Evolutionary conservation across 2,888 invertebrate species (phyloP).

Genomic region (Lathronympha strigana): DNA sequence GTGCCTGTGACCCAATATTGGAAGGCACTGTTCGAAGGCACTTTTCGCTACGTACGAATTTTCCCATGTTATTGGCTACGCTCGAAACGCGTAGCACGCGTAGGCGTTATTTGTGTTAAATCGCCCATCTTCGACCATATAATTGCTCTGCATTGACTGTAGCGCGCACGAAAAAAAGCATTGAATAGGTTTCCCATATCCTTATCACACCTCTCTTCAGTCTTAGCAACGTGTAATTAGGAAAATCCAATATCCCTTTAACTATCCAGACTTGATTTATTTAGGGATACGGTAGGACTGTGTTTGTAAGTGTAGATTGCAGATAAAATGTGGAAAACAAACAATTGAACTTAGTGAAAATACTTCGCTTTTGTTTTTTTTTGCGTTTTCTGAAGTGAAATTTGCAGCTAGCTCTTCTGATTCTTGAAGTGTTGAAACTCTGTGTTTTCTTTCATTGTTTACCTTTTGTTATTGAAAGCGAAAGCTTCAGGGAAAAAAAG

Average conservation of each 20-base stretch:
- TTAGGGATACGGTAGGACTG: constrained; percentile 45
- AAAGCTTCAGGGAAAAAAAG: not conserved
- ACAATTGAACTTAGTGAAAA: constrained; percentile 49
- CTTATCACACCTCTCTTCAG: constrained; percentile 5
- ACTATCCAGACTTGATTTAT: constrained; percentile 47
- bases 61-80: too few relatives aligned
- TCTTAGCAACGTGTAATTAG: constrained; percentile 43
- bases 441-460: not conserved
- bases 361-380: constrained; percentile 43
- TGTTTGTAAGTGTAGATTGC: constrained; percentile 40
- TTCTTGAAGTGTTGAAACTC: constrained; percentile 15
- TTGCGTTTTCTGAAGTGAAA: constrained; percentile 9
- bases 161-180: too few relatives aligned
- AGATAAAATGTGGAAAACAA: constrained; percentile 50
- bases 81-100: too few relatives aligned
- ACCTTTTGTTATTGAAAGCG: not conserved
- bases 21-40: too few relatives aligned
- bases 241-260: constrained; percentile 47
- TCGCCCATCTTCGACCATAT: too few relatives aligned
- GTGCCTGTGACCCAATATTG: too few relatives aligned
- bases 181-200: too few relatives aligned
- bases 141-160: too few relatives aligned
- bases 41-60: too few relatives aligned
- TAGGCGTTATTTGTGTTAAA: too few relatives aligned
- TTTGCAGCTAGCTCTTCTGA: constrained; percentile 18